phyloP scores from a whole-genome alignment of 2,113 vertebrate species.

The Symphodus melops region DNA sequence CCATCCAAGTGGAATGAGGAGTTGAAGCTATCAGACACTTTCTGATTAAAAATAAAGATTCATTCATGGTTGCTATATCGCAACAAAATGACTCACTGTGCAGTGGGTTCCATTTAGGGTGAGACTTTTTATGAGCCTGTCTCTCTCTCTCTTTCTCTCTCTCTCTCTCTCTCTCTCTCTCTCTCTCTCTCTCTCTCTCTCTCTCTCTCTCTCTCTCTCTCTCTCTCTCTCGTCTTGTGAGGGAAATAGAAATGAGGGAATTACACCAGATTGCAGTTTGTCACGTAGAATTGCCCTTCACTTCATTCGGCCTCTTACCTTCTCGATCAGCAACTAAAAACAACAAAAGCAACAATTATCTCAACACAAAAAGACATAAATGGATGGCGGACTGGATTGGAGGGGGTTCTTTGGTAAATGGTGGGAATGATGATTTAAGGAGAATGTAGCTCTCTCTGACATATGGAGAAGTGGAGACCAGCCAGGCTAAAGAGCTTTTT shows the following conservation, averaged over 20 bases:
- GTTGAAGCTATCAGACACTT: background rate
- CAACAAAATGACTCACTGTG: background rate
- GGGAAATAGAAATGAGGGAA: slow-evolving; percentile 49
- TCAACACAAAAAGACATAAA: slow-evolving; percentile 82
- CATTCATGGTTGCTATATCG: background rate
- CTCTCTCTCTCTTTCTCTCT: background rate
- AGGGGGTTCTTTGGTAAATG: slow-evolving; percentile 84
- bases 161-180: background rate
- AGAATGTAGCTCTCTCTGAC: slow-evolving; percentile 84
- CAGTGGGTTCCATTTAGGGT: background rate
- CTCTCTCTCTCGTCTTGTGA: background rate
- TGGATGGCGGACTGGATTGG: background rate
- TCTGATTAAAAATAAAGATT: no score
- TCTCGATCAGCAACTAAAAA: slow-evolving; percentile 25
- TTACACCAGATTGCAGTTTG: slow-evolving; percentile 74
- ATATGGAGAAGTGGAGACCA: slow-evolving; percentile 89
- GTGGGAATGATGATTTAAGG: slow-evolving; percentile 91
- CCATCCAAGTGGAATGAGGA: background rate
- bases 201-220: background rate
- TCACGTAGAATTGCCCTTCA: slow-evolving; percentile 79
- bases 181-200: background rate
- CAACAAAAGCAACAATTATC: slow-evolving; percentile 89
- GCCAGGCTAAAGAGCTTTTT: slow-evolving; percentile 76
- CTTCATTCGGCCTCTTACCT: slow-evolving; percentile 75
- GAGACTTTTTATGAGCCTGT: background rate